Percentiles rank a stretch among this genome's conserved stretches.
These are phyloP conservation scores for Trachelus troglodyta DNA, from an alignment of 2,888 invertebrate genomes.

Conservation along the genomic window DNA sequence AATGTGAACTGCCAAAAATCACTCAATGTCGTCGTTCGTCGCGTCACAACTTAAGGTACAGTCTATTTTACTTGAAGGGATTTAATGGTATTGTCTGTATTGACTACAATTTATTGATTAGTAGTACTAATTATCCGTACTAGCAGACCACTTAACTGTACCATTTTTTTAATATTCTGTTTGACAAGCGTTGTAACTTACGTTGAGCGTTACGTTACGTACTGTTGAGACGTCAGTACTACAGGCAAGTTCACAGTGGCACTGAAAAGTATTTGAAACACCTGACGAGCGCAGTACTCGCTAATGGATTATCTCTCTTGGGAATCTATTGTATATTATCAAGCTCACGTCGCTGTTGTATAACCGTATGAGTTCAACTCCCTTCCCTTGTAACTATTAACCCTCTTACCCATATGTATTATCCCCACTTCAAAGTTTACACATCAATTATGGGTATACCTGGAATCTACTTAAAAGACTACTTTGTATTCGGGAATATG, in stretches of 20 bases:
- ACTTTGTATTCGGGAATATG: no score
- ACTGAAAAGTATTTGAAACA: not conserved
- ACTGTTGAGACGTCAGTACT: not conserved
- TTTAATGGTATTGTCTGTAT: not conserved
- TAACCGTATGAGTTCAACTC: not conserved
- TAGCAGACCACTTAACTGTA: no score
- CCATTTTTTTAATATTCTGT: not conserved
- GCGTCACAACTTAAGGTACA: not conserved
- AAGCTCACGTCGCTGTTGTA: not conserved
- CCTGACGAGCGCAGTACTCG: not conserved
- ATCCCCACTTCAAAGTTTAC: not conserved
- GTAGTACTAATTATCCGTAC: not conserved
- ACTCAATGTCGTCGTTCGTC: not conserved
- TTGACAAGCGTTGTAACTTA: not conserved
- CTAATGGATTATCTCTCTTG: not conserved
- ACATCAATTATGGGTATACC: not conserved
- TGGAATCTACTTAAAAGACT: not conserved
- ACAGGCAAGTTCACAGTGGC: not conserved
- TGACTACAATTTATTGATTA: not conserved
- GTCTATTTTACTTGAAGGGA: not conserved
- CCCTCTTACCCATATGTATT: not conserved
- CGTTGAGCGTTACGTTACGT: no score
- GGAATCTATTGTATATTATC: not conserved
- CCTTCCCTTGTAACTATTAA: not conserved
- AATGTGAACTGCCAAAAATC: not conserved